These are phyloP conservation scores for Oscheius onirici DNA, from an alignment of 2,888 invertebrate genomes.

Conservation along the genomic window DNA sequence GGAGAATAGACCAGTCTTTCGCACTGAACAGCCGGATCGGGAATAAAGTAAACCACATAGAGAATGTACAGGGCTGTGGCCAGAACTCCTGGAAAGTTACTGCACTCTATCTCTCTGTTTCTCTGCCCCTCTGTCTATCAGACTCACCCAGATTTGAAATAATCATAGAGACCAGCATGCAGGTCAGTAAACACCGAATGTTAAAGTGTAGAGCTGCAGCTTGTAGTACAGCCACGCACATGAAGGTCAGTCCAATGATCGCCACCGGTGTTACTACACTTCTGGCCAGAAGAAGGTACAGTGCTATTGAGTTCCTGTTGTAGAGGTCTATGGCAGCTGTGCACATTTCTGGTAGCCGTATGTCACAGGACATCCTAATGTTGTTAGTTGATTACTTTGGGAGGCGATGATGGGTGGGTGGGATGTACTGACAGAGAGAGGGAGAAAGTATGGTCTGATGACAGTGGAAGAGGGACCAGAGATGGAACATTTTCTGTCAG, in stretches of 20 bases:
- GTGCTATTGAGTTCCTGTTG: background rate
- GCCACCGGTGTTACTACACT: slow-evolving; percentile 1
- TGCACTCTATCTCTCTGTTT: background rate
- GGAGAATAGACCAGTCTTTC: slow-evolving; percentile 19
- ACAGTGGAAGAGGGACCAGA: too few species aligned
- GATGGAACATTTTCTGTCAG: too few species aligned
- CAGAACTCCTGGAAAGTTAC: slow-evolving; percentile 17
- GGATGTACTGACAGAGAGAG: too few species aligned
- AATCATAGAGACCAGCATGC: slow-evolving; percentile 25
- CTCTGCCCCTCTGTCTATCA: background rate
- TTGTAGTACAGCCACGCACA: slow-evolving; percentile 14
- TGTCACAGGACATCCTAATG: slow-evolving; percentile 24
- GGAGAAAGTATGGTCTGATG: too few species aligned
- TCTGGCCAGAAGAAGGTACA: background rate
- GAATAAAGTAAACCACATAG: background rate
- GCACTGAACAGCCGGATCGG: too few species aligned
- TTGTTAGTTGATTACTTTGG: too few species aligned
- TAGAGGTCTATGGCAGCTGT: slow-evolving; percentile 17
- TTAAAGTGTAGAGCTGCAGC: slow-evolving; percentile 27
- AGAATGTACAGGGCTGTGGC: slow-evolving; percentile 2
- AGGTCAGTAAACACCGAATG: slow-evolving; percentile 8
- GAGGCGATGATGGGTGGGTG: too few species aligned
- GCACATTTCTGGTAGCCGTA: background rate
- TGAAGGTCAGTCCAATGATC: background rate
- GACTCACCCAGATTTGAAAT: slow-evolving; percentile 22